phyloP scores from a whole-genome alignment of 1,140 invertebrate genomes.

The Trachymyrmex cornetzi region DNA sequence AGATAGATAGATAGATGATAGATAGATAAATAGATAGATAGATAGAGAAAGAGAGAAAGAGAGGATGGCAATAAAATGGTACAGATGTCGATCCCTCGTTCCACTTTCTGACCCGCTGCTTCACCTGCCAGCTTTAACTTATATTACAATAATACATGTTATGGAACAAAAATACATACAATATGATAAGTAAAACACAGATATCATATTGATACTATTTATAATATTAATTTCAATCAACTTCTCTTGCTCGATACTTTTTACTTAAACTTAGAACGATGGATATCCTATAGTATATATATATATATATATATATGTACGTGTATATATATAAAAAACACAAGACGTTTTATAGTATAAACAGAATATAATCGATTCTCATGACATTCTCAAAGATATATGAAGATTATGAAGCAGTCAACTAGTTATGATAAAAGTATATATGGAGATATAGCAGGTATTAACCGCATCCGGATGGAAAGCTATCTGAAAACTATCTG shows the following conservation, averaged over 20 bases:
- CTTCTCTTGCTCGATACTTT: slow-evolving; percentile 63
- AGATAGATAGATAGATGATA: neutral
- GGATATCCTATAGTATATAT: slow-evolving; percentile 79
- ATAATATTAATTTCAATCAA: slow-evolving; percentile 73
- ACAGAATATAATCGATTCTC: slow-evolving; percentile 75
- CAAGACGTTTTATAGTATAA: slow-evolving; percentile 74
- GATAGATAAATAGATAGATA: neutral
- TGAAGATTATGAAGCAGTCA: slow-evolving; percentile 79
- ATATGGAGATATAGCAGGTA: slow-evolving; percentile 83
- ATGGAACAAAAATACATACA: slow-evolving; percentile 81
- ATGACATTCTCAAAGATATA: slow-evolving; percentile 75
- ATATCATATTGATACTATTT: slow-evolving; percentile 78
- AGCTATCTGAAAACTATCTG: slow-evolving; percentile 86
- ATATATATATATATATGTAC: slow-evolving; percentile 62
- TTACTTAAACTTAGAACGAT: slow-evolving; percentile 80
- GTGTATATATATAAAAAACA: slow-evolving; percentile 75
- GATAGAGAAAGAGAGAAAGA: slow-evolving; percentile 14
- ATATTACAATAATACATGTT: slow-evolving; percentile 77
- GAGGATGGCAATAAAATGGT: slow-evolving; percentile 69
- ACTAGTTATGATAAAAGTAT: slow-evolving; percentile 80
- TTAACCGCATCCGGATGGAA: slow-evolving; percentile 85
- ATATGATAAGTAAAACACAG: slow-evolving; percentile 81
- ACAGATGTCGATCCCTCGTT: slow-evolving; percentile 75
- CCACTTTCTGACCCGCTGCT: slow-evolving; percentile 78
- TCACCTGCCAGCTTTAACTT: slow-evolving; percentile 79